Evolutionary conservation across 2,888 invertebrate genomes (phyloP), one percentile per base, ranked within the genome.

Genomic region (Cistogaster globosa): DNA sequence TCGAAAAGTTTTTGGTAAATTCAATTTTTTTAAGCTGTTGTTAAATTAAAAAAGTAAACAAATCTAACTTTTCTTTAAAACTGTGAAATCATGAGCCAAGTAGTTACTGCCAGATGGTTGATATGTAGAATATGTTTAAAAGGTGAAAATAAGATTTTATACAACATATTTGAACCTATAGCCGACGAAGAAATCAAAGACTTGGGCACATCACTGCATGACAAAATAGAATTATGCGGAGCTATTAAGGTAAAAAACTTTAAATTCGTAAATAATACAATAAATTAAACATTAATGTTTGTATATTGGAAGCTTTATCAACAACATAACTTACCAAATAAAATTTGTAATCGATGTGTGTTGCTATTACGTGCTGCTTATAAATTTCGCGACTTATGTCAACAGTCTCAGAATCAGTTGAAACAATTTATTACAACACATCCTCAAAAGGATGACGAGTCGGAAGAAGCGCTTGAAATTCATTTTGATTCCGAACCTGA

Each of bases 351-450:
- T 89, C 89, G n/a, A 88, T 69, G 92, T 92, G 6, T 93, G 91
- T 67, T 83, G 86, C 90, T 92, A 63, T 77, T 93, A 7, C 88
- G 88, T 2, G 87, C 92, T 11, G 91, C 92, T 0, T 89, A 91
- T 80, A 92, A 91, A 69, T 93, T 93, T 86, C 91, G 91, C 2
- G 89, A 88, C 69, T 90, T 92, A 63, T 92, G 93, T 51, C 89
- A 90, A 55, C 91, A 90, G 58, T 92, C 93, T 0, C 89, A 92
- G 84, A 89, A 89, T 22, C 91, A 92, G 38, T 86, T 92, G 3
- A 88, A 89, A 11, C 89, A 90, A 62, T 92, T 89, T 76, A 88
- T 90, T 14, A 42, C 57, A 51, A 16, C 55, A 0, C 0, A 18
- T n/a, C 9, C 48, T 12, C 87, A 83, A 22, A 88, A 89, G 45